Base-by-base conservation (phyloP, 2,888 invertebrate genomes). In the Aromia moschata region DNA sequence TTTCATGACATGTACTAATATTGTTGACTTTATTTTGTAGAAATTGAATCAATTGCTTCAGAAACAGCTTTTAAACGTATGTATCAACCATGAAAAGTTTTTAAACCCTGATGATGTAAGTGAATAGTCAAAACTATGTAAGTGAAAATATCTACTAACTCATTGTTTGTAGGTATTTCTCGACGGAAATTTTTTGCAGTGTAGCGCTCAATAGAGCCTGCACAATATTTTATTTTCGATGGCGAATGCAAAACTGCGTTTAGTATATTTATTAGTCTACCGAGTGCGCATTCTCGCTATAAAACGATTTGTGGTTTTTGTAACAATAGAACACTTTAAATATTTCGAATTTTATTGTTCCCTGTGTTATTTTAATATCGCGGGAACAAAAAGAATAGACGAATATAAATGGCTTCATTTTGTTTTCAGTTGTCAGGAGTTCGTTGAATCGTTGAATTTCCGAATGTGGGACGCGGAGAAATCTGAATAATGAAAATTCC, bases 321-420 rank as follows among this genome's bases (percentile, higher is more conserved):
- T 69, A 77, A 78, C 79, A 79, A 79, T 78, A 77, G 79, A 76
- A 76, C 77, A 78, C 77, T 79, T 78, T 76, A 77, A 78, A 79
- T 79, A 70, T 77, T 77, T 78, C 62, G 74, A 70, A 79, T 79
- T 77, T 78, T 77, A 77, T 77, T 75, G 76, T 75, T 69, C 72
- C 61, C 70, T 62, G 52, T 70, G 71, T 71, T 73, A 72, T 72
- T 74, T 73, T 72, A 72, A 73, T 74, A 73, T 73, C 64, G 49
- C 56, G 15, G 44, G 52, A 64, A 68, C 69, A 70, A 70, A 68
- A 65, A 60, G 63, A 60, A 65, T 63, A 57, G 64, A 37, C 60
- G 65, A 64, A 68, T 65, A 68, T 70, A 70, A 70, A 70, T 64
- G 59, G 56, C 54, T 58, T 62, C 56, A 62, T 66, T 64, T 68